These are phyloP conservation scores for Aurelia coerulea DNA, from an alignment of 30 jellyfish, hydroid and myxozoan genomes.

Conservation along the genomic window DNA sequence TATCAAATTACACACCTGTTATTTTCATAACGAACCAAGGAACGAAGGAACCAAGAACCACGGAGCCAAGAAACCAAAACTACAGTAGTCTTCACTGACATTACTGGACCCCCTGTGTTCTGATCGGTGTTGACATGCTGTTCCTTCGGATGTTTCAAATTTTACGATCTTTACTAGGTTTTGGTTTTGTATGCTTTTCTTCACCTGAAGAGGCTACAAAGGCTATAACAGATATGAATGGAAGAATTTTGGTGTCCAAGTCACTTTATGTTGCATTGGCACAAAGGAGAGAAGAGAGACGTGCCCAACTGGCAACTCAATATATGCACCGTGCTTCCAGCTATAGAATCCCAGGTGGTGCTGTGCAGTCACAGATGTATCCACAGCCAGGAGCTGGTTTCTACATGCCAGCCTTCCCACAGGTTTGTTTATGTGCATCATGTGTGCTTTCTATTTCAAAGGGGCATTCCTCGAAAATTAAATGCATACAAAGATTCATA, in stretches of 20 bases:
- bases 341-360: conserved; percentile 57
- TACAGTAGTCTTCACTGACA: too few species aligned
- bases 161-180: conserved; percentile 41
- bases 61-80: too few species aligned
- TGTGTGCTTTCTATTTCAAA: too few species aligned
- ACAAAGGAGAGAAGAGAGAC: conserved; percentile 97
- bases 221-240: conserved; percentile 97
- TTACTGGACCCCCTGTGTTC: too few species aligned
- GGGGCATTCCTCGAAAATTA: too few species aligned
- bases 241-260: conserved; percentile 86
- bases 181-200: conserved; percentile 98
- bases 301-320: conserved; percentile 97
- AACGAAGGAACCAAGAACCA: too few species aligned
- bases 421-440: conserved; percentile 17
- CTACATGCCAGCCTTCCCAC: conserved; percentile 80
- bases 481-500: too few species aligned
- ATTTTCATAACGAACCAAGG: too few species aligned
- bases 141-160: too few species aligned
- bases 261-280: conserved; percentile 99
- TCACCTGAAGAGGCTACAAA: conserved; percentile 99
- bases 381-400: conserved; percentile 78
- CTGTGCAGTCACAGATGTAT: conserved; percentile 76
- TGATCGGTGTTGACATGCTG: too few species aligned
- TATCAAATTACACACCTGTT: too few species aligned
- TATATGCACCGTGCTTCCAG: conserved; percentile 93